These are phyloP conservation scores for Malacoraja senta DNA, from an alignment of 2,797 vertebrate genomes.

Conservation along the genomic window DNA sequence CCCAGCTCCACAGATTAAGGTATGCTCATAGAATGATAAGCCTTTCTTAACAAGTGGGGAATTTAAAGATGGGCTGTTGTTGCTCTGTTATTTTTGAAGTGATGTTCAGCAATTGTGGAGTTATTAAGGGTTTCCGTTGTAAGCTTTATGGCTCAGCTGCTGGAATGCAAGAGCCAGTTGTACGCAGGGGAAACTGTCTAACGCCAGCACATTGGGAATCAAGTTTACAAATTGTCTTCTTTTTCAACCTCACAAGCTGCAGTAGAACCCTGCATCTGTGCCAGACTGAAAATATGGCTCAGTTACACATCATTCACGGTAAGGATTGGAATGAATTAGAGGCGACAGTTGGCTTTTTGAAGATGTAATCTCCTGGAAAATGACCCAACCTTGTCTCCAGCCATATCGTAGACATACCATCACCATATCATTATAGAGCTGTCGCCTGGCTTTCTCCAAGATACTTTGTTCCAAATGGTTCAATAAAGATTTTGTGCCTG, in stretches of 20 bases:
- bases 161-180: not conserved
- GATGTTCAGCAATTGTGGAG: too few relatives aligned
- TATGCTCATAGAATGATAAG: not conserved
- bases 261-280: not conserved
- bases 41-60: not conserved
- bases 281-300: slow-evolving; percentile 2
- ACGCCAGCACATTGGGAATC: not conserved
- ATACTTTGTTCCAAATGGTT: slow-evolving; percentile 19
- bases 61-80: not conserved
- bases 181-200: not conserved
- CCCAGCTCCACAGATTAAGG: not conserved
- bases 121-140: not conserved
- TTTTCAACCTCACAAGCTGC: not conserved
- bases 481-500: slow-evolving; percentile 19
- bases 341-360: not conserved
- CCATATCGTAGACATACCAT: not conserved
- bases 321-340: not conserved
- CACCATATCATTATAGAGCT: not conserved
- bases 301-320: not conserved
- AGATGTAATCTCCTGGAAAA: not conserved
- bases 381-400: not conserved
- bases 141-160: not conserved
- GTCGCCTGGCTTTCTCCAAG: not conserved
- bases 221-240: not conserved
- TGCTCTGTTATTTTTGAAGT: not conserved